Percentiles rank a stretch among this genome's conserved stretches.
Evolutionary conservation across 2,888 invertebrate genomes (phyloP).

Genomic region (Melipona bicolor): DNA sequence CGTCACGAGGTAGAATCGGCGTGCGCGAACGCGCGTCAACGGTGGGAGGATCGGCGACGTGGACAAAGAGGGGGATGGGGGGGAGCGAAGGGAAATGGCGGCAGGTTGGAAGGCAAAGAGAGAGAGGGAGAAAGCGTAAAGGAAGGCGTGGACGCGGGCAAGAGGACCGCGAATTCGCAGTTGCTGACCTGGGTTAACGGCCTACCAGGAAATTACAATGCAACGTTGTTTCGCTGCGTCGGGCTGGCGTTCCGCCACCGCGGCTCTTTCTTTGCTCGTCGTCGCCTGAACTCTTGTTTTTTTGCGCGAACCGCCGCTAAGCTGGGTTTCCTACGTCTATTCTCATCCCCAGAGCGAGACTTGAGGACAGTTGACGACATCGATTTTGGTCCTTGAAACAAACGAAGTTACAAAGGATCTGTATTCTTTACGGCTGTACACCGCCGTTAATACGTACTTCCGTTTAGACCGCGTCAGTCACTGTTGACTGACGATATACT

Average conservation of each 20-base stretch:
- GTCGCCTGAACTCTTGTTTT: neutral
- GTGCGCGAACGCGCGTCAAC: constrained; percentile 13
- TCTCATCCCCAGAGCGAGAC: too few relatives aligned
- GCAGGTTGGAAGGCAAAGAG: constrained; percentile 2
- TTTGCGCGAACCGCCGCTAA: too few relatives aligned
- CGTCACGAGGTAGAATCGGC: constrained; percentile 42
- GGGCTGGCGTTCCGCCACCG: constrained; percentile 71
- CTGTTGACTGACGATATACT: too few relatives aligned
- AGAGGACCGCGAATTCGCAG: constrained; percentile 69
- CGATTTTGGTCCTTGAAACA: too few relatives aligned
- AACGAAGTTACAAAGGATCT: too few relatives aligned
- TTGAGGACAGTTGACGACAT: too few relatives aligned
- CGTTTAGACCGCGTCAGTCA: too few relatives aligned
- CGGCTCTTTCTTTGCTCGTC: constrained; percentile 39
- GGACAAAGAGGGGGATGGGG: constrained; percentile 3
- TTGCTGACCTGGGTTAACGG: constrained; percentile 81
- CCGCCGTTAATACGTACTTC: too few relatives aligned
- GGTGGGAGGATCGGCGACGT: constrained; percentile 1
- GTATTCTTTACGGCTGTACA: too few relatives aligned
- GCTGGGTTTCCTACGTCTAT: too few relatives aligned
- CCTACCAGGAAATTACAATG: constrained; percentile 74
- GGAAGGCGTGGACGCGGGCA: constrained; percentile 44
- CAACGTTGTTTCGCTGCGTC: constrained; percentile 74
- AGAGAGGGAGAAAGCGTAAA: constrained; percentile 22
- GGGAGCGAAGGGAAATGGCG: constrained; percentile 21